phyloP scores from a whole-genome alignment of 2,113 vertebrate species.

The Indicator maculatus region DNA sequence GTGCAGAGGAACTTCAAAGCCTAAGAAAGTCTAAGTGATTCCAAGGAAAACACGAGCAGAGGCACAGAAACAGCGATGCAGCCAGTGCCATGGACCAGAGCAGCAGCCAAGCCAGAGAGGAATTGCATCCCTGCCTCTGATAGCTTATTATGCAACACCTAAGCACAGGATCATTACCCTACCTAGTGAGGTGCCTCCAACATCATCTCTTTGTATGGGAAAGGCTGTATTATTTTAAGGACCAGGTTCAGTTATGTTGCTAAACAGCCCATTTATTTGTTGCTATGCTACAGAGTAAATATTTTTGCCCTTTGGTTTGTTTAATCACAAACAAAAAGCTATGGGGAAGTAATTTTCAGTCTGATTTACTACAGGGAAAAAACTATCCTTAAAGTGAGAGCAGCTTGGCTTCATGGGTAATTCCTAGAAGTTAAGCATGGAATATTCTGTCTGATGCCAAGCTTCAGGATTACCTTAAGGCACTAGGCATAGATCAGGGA shows the following conservation, averaged over 20 bases:
- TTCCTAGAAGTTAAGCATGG: not conserved
- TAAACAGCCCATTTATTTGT: not conserved
- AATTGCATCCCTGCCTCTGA: not conserved
- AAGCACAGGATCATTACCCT: not conserved
- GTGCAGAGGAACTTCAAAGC: not conserved
- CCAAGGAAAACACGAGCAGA: rapidly evolving
- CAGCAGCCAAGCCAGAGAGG: not conserved
- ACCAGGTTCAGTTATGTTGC: not conserved
- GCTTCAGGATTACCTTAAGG: not conserved
- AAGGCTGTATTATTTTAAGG: not conserved
- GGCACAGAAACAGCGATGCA: not conserved
- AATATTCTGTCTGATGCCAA: not conserved
- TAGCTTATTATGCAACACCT: rapidly evolving
- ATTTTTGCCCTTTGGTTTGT: not conserved
- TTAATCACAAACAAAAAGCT: conserved; percentile 12
- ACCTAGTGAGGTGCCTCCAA: not conserved
- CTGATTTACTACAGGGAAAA: not conserved
- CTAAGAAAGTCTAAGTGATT: not conserved
- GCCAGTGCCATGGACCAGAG: not conserved
- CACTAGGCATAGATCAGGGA: not conserved
- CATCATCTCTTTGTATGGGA: not conserved
- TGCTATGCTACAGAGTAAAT: conserved; percentile 24
- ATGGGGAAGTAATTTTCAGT: not conserved
- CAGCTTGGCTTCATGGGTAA: not conserved
- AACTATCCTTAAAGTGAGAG: not conserved